Evolutionary conservation across 2,113 vertebrate species (phyloP).

Genomic region (Oxyruncus cristatus): DNA sequence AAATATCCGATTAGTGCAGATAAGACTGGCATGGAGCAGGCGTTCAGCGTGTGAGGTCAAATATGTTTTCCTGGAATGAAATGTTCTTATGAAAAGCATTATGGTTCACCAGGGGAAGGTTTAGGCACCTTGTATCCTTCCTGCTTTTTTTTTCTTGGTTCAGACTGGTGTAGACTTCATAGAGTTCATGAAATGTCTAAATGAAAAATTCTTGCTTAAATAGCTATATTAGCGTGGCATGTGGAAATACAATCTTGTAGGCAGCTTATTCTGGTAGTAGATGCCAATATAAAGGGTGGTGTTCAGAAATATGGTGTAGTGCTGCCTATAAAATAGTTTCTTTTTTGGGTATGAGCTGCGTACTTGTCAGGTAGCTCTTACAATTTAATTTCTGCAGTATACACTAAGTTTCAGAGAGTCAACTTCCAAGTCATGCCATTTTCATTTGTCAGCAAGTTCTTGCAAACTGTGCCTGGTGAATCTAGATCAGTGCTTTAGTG

Average conservation of each 20-base stretch:
- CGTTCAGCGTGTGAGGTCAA: neutral
- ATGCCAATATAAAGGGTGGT: neutral
- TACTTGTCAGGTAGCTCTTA: neutral
- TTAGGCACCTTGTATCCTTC: neutral
- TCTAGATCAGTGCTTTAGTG: neutral
- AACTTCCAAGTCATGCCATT: neutral
- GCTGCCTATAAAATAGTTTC: neutral
- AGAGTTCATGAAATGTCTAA: neutral
- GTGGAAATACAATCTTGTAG: neutral
- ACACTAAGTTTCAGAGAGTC: neutral
- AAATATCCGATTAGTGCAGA: slow-evolving; percentile 37
- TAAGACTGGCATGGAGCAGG: neutral
- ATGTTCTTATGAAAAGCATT: neutral
- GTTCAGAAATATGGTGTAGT: neutral
- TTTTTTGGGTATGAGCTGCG: neutral
- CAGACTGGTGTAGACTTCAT: neutral
- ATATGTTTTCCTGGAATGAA: neutral
- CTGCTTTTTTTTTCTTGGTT: neutral
- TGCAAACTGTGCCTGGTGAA: neutral
- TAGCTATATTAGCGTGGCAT: rapidly evolving
- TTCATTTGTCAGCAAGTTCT: neutral
- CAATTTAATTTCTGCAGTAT: neutral
- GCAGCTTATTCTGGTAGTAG: neutral
- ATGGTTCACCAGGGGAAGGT: neutral
- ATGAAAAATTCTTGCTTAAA: neutral